Evolutionary conservation across 2,113 vertebrate species (phyloP).

Genomic region (Grus americana): DNA sequence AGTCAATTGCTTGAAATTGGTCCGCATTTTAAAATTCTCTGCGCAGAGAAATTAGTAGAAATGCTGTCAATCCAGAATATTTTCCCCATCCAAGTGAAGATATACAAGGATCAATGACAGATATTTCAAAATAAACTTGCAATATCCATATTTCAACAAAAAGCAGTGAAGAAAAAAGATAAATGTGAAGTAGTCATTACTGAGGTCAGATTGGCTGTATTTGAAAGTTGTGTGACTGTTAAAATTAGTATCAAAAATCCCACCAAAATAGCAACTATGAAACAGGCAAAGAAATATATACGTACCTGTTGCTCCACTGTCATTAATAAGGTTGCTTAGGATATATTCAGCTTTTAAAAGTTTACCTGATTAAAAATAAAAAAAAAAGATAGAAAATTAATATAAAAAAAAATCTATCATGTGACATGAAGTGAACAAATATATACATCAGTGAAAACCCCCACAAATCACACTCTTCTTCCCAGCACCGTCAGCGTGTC

Average conservation of each 20-base stretch:
- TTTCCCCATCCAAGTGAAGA: background rate
- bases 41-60: background rate
- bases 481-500: background rate
- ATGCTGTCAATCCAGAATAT: background rate
- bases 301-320: constrained; percentile 83
- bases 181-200: background rate
- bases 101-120: fast-evolving
- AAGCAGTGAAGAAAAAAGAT: background rate
- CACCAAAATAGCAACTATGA: background rate
- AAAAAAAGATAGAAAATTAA: background rate
- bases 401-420: background rate
- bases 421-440: background rate
- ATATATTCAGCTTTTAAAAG: constrained; percentile 93
- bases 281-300: background rate
- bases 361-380: constrained; percentile 80
- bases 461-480: background rate
- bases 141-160: background rate
- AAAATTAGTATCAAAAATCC: background rate
- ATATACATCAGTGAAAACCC: background rate
- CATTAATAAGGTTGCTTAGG: constrained; percentile 88
- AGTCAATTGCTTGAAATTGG: background rate
- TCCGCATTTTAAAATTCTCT: background rate
- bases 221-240: background rate
- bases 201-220: background rate
- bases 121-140: background rate